These are phyloP conservation scores for Linnaemya vulpina DNA, from an alignment of 2,888 invertebrate genomes.

Conservation along the genomic window DNA sequence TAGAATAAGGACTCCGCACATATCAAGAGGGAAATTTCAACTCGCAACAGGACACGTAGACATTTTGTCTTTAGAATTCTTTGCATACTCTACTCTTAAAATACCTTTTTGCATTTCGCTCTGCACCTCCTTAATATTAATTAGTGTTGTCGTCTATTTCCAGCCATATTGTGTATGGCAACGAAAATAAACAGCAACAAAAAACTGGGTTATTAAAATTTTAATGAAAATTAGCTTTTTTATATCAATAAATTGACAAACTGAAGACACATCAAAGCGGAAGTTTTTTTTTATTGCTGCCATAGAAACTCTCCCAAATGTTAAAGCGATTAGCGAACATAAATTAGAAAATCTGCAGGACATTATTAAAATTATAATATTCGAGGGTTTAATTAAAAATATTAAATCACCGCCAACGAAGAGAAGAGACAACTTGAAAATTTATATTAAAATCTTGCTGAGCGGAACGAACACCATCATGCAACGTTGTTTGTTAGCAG, in stretches of 20 bases:
- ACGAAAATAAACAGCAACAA: too few relatives aligned
- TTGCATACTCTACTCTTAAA: too few relatives aligned
- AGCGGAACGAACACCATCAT: not conserved
- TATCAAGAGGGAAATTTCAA: too few relatives aligned
- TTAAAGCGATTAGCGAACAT: constrained; percentile 13
- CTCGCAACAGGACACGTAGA: too few relatives aligned
- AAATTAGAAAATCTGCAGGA: constrained; percentile 28
- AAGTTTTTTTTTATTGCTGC: constrained; percentile 17
- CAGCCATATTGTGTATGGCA: not conserved
- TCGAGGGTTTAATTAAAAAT: constrained; percentile 59
- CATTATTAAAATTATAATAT: constrained; percentile 32
- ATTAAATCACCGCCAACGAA: constrained; percentile 33
- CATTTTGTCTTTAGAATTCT: too few relatives aligned
- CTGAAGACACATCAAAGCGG: not conserved
- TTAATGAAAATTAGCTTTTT: constrained; percentile 28
- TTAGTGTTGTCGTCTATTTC: not conserved
- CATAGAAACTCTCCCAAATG: constrained; percentile 10
- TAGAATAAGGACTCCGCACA: too few relatives aligned
- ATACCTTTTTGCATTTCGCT: not conserved
- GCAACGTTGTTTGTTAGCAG: not conserved
- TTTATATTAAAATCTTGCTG: not conserved
- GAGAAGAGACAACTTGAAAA: not conserved
- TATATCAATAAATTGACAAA: constrained; percentile 1
- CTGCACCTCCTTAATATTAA: not conserved
- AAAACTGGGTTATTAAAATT: constrained; percentile 26